Percentiles rank a stretch among this genome's conserved stretches.
Conservation (phyloP, 2,113 vertebrate species). For the Sminthopsis crassicaudata region DNA sequence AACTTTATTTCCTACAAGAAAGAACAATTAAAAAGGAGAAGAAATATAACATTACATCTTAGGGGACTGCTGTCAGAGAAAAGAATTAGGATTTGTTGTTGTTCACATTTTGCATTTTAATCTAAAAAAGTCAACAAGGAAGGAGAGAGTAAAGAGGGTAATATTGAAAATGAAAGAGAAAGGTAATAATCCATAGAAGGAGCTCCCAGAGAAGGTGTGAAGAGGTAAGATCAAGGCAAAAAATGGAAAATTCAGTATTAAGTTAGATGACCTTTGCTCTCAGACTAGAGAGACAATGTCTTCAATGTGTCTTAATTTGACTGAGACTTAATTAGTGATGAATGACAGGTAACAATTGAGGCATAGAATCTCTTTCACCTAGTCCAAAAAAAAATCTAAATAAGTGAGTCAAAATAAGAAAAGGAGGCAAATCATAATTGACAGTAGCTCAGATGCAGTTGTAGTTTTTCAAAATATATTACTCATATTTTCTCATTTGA, state of each 20-base stretch:
- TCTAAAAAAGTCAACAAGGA: not conserved
- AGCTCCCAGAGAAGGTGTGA: not conserved
- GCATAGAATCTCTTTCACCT: too few species aligned
- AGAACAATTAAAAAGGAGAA: not conserved
- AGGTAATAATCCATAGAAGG: not conserved
- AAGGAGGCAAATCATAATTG: not conserved
- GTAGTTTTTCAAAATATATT: too few species aligned
- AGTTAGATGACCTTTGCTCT: not conserved
- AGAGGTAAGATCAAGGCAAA: not conserved
- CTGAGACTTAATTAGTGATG: too few species aligned
- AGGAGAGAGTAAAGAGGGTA: not conserved
- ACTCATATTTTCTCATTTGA: not conserved
- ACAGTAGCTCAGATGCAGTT: not conserved
- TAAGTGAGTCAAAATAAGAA: not conserved
- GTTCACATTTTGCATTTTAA: not conserved
- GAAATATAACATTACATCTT: not conserved
- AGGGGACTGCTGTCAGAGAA: not conserved
- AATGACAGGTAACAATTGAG: too few species aligned
- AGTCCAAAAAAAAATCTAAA: too few species aligned
- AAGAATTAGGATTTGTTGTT: not conserved
- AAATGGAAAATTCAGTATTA: not conserved
- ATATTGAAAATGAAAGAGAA: not conserved
- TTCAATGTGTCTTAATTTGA: too few species aligned
- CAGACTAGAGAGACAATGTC: not conserved
- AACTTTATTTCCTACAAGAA: too few species aligned